Evolutionary conservation across 2,888 invertebrate species (phyloP), one percentile per base, ranked within the genome.

Genomic region (Molanna angustata): DNA sequence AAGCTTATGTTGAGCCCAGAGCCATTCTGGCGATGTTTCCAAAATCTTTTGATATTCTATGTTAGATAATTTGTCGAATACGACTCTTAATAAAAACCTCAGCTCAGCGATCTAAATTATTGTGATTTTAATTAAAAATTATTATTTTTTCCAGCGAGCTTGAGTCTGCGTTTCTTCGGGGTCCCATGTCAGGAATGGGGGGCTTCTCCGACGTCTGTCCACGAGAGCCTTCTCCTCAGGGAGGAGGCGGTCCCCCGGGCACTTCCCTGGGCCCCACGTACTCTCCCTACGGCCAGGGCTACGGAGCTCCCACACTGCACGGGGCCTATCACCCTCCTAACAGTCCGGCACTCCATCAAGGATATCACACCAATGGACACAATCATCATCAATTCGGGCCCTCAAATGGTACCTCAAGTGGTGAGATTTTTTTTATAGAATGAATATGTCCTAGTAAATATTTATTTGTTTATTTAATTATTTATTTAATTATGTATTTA

Each of bases 301-400:
- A 80, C 65, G 80, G 80, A 61, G 69, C 80, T n/a, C 74, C 80
- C 18, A 68, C 71, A 33, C 32, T 44, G 18, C 68, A 68, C 60
- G 64, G 74, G 20, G 78, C 78, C 16, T 79, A 76, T 63, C 79
- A 79, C 2, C 75, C 86, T 48, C 82, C 83, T 16, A 42, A 45
- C 69, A 84, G 80, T 67, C 85, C 82, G 44, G 80, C 79, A 61
- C 40, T 56, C 11, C 59, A 59, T 45, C 86, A 83, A 68, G 83
- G 82, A 31, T 82, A 83, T 72, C 85, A 84, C 67, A 74, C 80
- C 74, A 70, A 74, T 62, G 73, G 74, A 40, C 72, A 74, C 67
- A 52, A 53, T 27, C 77, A 78, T 64, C 57, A 57, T 27, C 77
- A 78, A 64, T 78, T 77, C 62, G 69, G 70, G 57, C 68, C 74